These are phyloP conservation scores for Chromoteleia sp. DNA, from an alignment of 2,888 invertebrate genomes.

Conservation along the genomic window DNA sequence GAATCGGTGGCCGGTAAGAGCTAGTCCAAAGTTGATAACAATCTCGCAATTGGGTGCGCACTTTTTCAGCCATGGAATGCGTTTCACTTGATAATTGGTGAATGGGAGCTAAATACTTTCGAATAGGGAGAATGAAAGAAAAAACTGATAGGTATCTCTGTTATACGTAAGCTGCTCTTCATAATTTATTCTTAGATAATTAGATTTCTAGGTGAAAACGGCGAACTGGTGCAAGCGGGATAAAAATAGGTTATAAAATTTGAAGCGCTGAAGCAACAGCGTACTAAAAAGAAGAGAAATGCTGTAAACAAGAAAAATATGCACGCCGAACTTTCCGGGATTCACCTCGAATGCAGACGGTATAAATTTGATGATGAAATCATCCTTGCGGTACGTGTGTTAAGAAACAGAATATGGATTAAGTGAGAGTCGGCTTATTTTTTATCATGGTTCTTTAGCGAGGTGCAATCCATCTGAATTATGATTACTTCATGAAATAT, in stretches of 20 bases:
- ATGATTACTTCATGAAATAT: conserved; percentile 39
- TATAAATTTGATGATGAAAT: conserved; percentile 43
- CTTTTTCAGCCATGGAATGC: conserved; percentile 57
- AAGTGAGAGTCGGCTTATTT: conserved; percentile 37
- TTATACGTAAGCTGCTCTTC: conserved; percentile 51
- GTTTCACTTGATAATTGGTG: conserved; percentile 66
- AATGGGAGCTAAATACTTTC: conserved; percentile 55
- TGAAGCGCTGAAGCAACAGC: neutral
- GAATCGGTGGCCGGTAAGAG: conserved; percentile 32
- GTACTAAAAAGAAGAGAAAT: neutral
- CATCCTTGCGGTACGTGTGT: conserved; percentile 30
- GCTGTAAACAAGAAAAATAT: conserved; percentile 5
- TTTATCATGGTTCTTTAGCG: conserved; percentile 5
- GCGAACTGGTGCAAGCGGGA: neutral
- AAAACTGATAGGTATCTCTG: conserved; percentile 54
- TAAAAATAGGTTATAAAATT: conserved; percentile 28
- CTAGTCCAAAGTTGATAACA: conserved; percentile 45
- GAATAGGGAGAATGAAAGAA: conserved; percentile 39
- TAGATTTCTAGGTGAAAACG: conserved; percentile 53
- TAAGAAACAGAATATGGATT: conserved; percentile 54
- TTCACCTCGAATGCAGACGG: conserved; percentile 20
- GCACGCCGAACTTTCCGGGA: conserved; percentile 20
- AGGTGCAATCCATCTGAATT: conserved; percentile 14
- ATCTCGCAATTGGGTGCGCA: conserved; percentile 62
- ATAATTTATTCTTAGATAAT: conserved; percentile 60